Base-by-base conservation (phyloP, 2,888 invertebrate genomes). In the Tetragonula carbonaria region DNA sequence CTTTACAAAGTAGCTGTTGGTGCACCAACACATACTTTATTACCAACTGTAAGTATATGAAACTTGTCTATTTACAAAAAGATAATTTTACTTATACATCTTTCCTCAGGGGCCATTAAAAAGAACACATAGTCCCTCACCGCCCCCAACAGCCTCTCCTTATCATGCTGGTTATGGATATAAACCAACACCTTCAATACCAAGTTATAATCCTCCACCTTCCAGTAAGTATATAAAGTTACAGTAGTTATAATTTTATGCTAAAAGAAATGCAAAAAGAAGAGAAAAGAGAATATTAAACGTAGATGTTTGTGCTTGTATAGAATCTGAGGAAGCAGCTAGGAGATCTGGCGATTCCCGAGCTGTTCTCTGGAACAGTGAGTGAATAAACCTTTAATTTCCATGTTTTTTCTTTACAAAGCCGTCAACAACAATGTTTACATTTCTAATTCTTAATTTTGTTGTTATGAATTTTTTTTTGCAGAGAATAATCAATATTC, bases 351-450 rank as follows among this genome's bases (percentile, higher is more conserved):
- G 97, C 94, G 97, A 97, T 96, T 96, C 96, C 90, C 96, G 97
- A 93, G 97, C 97, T 94, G 97, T 97, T 93, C 96, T 97, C 90
- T 97, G 97, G 97, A 97, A 97, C 95, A 97, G 97, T 97, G 96
- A 97, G 97, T 96, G 79, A 79, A 86, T 86, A 71, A 89, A 88
- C 57, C 71, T 81, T 84, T 82, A 75, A 81, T 53, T 67, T 86
- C 62, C 55, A 67, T 81, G 73, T 33, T 80, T 38, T 82, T 85
- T 62, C n/a, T 76, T 83, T 85, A 68, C 68, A 38, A 82, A 78
- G 23, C 51, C 59, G 57, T 85, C 38, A 45, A 38, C 51, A 33
- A 65, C 18, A 33, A 11, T 28, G 2, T 55, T 23, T 23, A 14
- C 8, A 33, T 72, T 57, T 66, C 28, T 33, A 6, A n/a, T n/a